These are phyloP conservation scores for Lepidocyrtoides sp. DNA, from an alignment of 2,888 invertebrate genomes.

Conservation along the genomic window DNA sequence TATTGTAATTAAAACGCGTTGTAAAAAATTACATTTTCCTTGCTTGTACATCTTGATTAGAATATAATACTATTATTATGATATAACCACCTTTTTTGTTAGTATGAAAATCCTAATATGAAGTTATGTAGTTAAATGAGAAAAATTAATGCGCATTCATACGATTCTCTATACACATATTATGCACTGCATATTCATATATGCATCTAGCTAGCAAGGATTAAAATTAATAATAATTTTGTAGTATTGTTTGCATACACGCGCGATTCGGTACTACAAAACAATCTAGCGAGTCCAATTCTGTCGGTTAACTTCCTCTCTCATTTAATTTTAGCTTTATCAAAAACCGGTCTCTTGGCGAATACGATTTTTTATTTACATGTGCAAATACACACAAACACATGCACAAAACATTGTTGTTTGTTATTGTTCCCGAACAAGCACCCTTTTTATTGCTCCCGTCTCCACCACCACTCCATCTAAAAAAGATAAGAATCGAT, in stretches of 20 bases:
- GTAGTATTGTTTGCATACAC: constrained; percentile 40
- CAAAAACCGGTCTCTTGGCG: not conserved
- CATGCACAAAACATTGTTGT: not conserved
- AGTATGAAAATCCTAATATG: not conserved
- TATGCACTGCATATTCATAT: not conserved
- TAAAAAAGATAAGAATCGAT: constrained; percentile 66
- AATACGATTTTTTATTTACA: constrained; percentile 18
- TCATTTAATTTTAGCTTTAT: constrained; percentile 64
- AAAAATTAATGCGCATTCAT: too few species aligned
- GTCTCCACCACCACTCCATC: constrained; percentile 40
- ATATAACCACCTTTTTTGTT: not conserved
- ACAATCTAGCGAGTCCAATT: not conserved
- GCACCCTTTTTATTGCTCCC: constrained; percentile 15
- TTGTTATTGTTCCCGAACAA: constrained; percentile 18
- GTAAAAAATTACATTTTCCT: not conserved
- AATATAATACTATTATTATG: not conserved
- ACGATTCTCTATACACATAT: not conserved
- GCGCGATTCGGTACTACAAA: not conserved
- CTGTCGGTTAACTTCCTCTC: constrained; percentile 41
- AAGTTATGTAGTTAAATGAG: too few species aligned
- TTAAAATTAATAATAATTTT: constrained; percentile 58
- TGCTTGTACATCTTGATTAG: constrained; percentile 20
- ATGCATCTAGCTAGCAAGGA: not conserved
- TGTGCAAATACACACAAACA: not conserved
- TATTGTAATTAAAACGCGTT: constrained; percentile 13